phyloP scores from a whole-genome alignment of 2,113 vertebrate species.

The Tautogolabrus adspersus region DNA sequence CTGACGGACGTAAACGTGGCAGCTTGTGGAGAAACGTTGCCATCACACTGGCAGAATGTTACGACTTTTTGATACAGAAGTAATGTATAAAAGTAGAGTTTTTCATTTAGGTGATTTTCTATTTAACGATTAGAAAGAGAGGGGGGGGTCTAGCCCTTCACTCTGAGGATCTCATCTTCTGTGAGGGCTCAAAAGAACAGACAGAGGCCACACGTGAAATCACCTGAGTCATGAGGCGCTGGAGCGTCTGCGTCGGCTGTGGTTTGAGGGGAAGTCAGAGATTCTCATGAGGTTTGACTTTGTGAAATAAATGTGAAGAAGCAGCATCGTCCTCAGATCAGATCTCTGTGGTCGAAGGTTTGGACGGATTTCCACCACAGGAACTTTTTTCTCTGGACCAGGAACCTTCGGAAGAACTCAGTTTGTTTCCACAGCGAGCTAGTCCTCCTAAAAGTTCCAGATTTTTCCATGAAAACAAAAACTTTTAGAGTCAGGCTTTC shows the following conservation, averaged over 20 bases:
- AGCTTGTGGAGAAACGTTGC: constrained; percentile 26
- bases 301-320: background rate
- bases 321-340: background rate
- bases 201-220: background rate
- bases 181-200: background rate
- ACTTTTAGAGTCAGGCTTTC: too few species aligned
- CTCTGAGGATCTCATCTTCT: background rate
- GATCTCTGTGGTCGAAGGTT: too few species aligned
- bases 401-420: too few species aligned
- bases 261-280: too few species aligned
- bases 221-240: background rate
- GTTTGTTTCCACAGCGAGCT: too few species aligned
- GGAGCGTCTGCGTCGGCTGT: too few species aligned
- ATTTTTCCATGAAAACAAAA: too few species aligned
- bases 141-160: background rate
- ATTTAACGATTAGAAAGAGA: background rate
- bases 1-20: background rate
- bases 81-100: background rate
- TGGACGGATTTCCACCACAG: too few species aligned
- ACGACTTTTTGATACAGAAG: constrained; percentile 59
- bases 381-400: too few species aligned
- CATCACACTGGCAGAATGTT: constrained; percentile 39
- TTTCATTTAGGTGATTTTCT: background rate
- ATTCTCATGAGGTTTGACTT: too few species aligned
- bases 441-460: too few species aligned